Evolutionary conservation across 2,113 vertebrate genomes (phyloP), one percentile per base, ranked within the genome.

Genomic region (Alexandromys fortis): DNA sequence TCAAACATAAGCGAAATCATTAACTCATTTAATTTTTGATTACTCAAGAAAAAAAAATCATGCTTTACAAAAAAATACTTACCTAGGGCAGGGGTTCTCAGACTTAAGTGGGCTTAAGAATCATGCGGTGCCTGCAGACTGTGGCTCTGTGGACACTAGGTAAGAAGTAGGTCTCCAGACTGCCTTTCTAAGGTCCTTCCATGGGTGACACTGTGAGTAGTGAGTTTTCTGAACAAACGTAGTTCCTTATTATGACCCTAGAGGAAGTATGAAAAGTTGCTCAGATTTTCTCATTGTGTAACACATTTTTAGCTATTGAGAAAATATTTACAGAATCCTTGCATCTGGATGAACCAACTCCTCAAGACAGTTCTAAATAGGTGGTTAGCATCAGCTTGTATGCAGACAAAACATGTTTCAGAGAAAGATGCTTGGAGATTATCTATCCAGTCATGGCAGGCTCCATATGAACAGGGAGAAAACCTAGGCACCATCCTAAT

Each of bases 1-100:
- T 65, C n/a, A 91, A 91, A 95, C 42, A 82, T 52, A 95, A 87
- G 24, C 38, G 49, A 92, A 96, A 85, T 79, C 78, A 67, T 76
- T 92, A 97, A 26, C 65, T 61, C 78, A 70, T 86, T 63, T 47
- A 92, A 91, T 68, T 86, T 86, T 75, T 16, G 78, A 17, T 91
- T 90, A 65, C 6, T 49, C 70, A 72, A 13, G 85, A 76, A 95
- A 90, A 52, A 63, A 35, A 26, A 19, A 75, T 21, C 19, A 28
- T 49, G 8, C 1, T 68, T 49, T 70, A 61, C 81, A 28, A 45
- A 55, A 30, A 30, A 70, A 86, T 86, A 89, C 58, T 73, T 13
- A 42, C 73, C n/a, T 70, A 75, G 49, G 78, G 26, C 61, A 87
- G 33, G 26, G n/a, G n/a, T 77, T 94, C 72, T 91, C 81, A 89